Percentiles rank a stretch among this genome's conserved stretches.
phyloP scores from a whole-genome alignment of 2,888 invertebrate species.

The Tetramorium bicarinatum region DNA sequence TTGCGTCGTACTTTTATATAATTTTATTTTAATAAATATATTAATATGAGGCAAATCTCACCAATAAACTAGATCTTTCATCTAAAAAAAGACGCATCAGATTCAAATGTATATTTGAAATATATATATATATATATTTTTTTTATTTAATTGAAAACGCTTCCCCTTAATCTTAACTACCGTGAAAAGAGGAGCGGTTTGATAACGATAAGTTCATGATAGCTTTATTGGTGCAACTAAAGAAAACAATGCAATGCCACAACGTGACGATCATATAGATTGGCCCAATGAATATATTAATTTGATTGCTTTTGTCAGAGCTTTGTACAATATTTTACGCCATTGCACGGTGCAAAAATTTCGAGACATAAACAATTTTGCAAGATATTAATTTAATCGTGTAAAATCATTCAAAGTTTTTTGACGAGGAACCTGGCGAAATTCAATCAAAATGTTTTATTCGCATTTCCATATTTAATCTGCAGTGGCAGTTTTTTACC shows the following conservation, averaged over 20 bases:
- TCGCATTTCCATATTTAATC: neutral
- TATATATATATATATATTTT: too few relatives aligned
- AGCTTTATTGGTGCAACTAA: constrained; percentile 14
- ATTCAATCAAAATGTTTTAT: constrained; percentile 6
- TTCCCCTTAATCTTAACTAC: neutral
- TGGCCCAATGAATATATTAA: constrained; percentile 13
- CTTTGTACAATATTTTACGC: neutral
- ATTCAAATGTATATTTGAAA: neutral
- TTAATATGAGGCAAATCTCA: neutral
- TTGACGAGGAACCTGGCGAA: neutral
- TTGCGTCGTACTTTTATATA: neutral
- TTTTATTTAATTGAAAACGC: neutral
- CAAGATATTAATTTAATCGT: neutral
- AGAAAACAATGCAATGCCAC: constrained; percentile 30
- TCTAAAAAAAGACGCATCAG: neutral
- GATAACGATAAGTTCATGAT: neutral
- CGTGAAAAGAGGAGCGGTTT: neutral
- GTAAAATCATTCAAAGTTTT: neutral
- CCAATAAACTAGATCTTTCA: neutral
- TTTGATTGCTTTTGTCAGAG: constrained; percentile 26
- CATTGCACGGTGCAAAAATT: neutral
- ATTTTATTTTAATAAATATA: neutral
- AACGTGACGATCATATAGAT: constrained; percentile 2
- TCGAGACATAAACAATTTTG: neutral
- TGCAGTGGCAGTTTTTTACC: neutral